Evolutionary conservation across 37 sponge, comb jelly and placozoan species (phyloP).

Genomic region (Crambe crambe): DNA sequence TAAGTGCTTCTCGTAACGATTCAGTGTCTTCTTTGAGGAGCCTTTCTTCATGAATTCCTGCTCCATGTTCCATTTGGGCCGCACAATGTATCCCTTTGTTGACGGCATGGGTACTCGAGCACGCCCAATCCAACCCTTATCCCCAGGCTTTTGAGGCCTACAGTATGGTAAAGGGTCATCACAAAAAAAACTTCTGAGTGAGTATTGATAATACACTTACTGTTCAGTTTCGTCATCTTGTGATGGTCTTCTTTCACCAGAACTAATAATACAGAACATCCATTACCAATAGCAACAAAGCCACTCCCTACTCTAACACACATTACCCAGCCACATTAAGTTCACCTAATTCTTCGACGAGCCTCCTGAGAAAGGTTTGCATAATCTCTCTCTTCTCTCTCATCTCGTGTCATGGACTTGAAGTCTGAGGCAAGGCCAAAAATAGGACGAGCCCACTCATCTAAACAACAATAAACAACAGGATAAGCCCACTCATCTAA

Average conservation of each 20-base stretch:
- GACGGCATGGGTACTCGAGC: constrained; percentile 97
- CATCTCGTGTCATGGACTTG: constrained; percentile 85
- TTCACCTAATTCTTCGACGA: constrained; percentile 69
- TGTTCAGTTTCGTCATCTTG: constrained; percentile 26
- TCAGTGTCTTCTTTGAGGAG: constrained; percentile 54
- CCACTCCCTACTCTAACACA: too few species aligned
- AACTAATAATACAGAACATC: neutral
- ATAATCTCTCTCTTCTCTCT: constrained; percentile 89
- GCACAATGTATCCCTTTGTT: constrained; percentile 90
- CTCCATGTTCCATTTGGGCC: constrained; percentile 91
- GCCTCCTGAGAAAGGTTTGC: constrained; percentile 62
- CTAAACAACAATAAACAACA: constrained; percentile 18
- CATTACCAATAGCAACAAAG: too few species aligned
- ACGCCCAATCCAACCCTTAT: constrained; percentile 90
- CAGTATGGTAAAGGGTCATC: neutral
- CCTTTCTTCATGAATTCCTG: constrained; percentile 54
- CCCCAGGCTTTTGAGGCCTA: constrained; percentile 91
- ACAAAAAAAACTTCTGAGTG: neutral
- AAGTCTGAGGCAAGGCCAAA: constrained; percentile 94
- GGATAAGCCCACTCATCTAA: neutral
- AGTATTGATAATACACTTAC: neutral
- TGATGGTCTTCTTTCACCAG: constrained; percentile 16
- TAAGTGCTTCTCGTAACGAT: constrained; percentile 80
- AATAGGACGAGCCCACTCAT: constrained; percentile 97
- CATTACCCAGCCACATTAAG: too few species aligned